phyloP scores from a whole-genome alignment of 2,113 vertebrate species.

The Clarias macrocephalus region DNA sequence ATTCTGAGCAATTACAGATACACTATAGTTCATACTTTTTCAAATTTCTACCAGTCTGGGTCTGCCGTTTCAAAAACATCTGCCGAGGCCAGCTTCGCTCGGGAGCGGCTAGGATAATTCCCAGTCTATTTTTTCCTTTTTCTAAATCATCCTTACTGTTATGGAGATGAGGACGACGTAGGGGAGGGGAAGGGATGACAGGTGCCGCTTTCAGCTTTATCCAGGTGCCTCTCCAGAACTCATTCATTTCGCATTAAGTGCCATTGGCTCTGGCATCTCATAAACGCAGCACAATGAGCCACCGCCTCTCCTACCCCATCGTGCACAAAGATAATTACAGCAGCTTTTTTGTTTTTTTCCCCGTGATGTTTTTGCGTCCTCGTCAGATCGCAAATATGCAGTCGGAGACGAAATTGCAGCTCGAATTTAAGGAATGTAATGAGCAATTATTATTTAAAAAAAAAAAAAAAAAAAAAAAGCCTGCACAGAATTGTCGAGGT shows the following conservation, averaged over 20 bases:
- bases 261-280: constrained; percentile 29
- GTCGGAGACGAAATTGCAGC: background rate
- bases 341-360: background rate
- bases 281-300: constrained; percentile 33
- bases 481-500: background rate
- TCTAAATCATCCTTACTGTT: constrained; percentile 16
- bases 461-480: background rate
- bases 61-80: background rate
- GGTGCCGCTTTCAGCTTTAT: constrained; percentile 40
- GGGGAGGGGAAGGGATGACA: constrained; percentile 5
- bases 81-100: background rate
- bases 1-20: background rate
- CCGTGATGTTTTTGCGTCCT: background rate
- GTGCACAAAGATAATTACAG: constrained; percentile 42
- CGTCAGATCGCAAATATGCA: background rate
- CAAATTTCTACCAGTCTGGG: background rate
- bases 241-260: constrained; percentile 47
- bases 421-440: background rate
- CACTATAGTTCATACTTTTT: too few relatives aligned
- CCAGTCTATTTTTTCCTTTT: constrained; percentile 17
- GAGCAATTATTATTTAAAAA: background rate
- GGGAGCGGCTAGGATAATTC: constrained; percentile 20
- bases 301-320: background rate
- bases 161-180: constrained; percentile 11
- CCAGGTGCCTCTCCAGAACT: constrained; percentile 44